phyloP scores from a whole-genome alignment of 2,113 vertebrate genomes.

The Macrotis lagotis region DNA sequence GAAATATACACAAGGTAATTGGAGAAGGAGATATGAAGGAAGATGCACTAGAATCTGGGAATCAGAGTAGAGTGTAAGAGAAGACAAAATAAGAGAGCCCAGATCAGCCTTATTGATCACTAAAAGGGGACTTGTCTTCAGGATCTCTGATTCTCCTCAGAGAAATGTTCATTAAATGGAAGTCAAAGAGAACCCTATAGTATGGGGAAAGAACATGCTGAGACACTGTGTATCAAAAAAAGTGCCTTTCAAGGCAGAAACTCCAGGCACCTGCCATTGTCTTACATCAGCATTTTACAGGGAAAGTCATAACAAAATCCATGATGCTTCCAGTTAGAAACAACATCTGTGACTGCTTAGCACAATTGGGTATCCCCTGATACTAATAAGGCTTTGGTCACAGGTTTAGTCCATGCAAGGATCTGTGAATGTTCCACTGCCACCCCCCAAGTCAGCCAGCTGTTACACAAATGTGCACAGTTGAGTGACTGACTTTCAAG shows the following conservation, averaged over 20 bases:
- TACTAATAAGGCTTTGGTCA: conserved; percentile 32
- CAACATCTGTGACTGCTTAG: conserved; percentile 61
- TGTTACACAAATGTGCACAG: not conserved
- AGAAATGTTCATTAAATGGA: conserved; percentile 70
- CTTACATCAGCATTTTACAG: conserved; percentile 61
- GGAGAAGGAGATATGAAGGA: not conserved
- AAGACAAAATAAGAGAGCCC: not conserved
- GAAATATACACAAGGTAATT: not conserved
- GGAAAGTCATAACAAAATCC: conserved; percentile 51
- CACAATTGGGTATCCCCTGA: not conserved
- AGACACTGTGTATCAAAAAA: conserved; percentile 65
- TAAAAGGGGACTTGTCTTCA: not conserved
- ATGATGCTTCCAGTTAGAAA: conserved; percentile 53
- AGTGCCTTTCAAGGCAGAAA: conserved; percentile 62
- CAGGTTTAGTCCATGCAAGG: not conserved
- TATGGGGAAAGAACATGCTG: conserved; percentile 66
- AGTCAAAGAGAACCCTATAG: conserved; percentile 68
- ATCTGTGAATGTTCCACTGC: not conserved
- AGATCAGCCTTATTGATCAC: not conserved
- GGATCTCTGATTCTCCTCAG: conserved; percentile 63
- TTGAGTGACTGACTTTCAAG: not conserved
- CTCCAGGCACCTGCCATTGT: conserved; percentile 42
- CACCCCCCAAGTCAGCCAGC: not conserved
- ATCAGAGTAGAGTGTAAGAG: not conserved
- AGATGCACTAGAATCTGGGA: not conserved